Conservation (phyloP, 2,113 vertebrate genomes). For the Podocnemis expansa region DNA sequence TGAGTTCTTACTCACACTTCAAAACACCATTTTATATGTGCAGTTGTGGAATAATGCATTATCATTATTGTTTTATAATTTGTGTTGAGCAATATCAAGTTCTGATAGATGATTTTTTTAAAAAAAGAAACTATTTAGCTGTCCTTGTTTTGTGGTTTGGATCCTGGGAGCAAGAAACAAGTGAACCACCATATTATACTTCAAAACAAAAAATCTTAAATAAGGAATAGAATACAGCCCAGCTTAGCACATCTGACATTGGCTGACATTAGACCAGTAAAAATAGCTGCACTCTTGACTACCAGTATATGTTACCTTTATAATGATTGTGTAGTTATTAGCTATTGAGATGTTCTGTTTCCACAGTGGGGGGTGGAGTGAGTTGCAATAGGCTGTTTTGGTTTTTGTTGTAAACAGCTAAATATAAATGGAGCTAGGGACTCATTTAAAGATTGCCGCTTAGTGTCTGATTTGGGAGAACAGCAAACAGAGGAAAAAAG, state of each 20-base stretch:
- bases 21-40: not conserved
- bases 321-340: not conserved
- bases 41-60: not conserved
- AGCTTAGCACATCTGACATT: not conserved
- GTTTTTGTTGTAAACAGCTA: not conserved
- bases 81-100: not conserved
- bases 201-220: slow-evolving; percentile 13
- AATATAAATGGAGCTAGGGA: not conserved
- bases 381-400: not conserved
- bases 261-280: not conserved
- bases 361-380: not conserved
- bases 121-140: not conserved
- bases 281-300: not conserved
- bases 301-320: not conserved
- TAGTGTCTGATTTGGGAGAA: not conserved
- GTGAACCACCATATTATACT: not conserved
- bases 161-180: fast-evolving
- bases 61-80: not conserved
- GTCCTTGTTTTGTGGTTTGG: not conserved
- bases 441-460: not conserved
- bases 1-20: fast-evolving
- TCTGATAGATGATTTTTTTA: not conserved
- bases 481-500: not conserved
- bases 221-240: not conserved
- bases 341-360: not conserved